Conservation (phyloP, 2,888 invertebrate species). For the Pherbina coryleti region DNA sequence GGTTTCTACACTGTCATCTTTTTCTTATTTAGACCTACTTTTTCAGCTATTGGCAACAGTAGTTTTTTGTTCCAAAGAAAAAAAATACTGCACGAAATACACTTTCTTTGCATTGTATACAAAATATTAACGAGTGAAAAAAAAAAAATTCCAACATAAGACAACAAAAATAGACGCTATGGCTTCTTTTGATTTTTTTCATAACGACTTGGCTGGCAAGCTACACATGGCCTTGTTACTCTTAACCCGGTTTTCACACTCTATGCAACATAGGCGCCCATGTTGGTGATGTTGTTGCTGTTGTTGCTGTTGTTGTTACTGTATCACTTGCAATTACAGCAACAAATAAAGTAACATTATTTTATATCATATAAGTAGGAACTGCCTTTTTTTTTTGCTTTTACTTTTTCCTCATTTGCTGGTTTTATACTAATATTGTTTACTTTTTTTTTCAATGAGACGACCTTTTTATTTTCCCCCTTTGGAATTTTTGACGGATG, state of each 20-base stretch:
- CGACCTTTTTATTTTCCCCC: not conserved
- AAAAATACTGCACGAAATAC: too few relatives aligned
- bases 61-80: too few relatives aligned
- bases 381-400: not conserved
- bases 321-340: constrained; percentile 43
- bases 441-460: constrained; percentile 7
- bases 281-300: constrained; percentile 28
- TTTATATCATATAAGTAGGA: not conserved
- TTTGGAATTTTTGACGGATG: constrained; percentile 40
- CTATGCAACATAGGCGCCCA: constrained; percentile 36
- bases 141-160: too few relatives aligned
- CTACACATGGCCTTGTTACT: constrained; percentile 54
- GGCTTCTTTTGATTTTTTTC: too few relatives aligned
- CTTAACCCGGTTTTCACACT: constrained; percentile 57
- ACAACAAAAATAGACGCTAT: too few relatives aligned
- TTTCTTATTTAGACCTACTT: too few relatives aligned
- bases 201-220: not conserved
- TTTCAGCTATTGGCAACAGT: too few relatives aligned
- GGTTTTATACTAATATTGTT: not conserved
- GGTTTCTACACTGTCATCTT: too few relatives aligned
- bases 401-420: constrained; percentile 10
- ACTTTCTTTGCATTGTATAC: too few relatives aligned
- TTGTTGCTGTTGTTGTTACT: constrained; percentile 38
- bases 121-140: too few relatives aligned
- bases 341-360: constrained; percentile 4